Evolutionary conservation across 1,140 invertebrate species (phyloP).

Genomic region (Bathynomus jamesi): DNA sequence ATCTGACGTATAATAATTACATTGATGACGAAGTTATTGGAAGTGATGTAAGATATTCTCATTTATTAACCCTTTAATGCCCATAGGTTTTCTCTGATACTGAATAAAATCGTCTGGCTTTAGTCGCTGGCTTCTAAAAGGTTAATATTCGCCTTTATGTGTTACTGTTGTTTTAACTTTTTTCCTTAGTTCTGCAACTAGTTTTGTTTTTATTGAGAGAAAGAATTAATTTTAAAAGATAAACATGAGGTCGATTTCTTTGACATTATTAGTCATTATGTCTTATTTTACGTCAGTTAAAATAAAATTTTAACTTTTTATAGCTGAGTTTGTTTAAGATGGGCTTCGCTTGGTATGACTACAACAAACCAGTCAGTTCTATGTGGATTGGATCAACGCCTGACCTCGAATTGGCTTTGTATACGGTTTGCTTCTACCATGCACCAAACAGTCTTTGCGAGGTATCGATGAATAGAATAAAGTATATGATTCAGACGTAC

Average conservation of each 20-base stretch:
- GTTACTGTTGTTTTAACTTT: no score
- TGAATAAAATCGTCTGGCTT: no score
- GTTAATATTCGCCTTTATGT: no score
- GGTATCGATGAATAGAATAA: constrained; percentile 16
- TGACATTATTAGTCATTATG: background rate
- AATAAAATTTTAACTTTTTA: background rate
- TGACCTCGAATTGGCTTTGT: constrained; percentile 83
- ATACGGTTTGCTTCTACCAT: constrained; percentile 72
- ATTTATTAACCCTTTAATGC: no score
- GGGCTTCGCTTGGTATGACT: constrained; percentile 60
- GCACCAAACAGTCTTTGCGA: constrained; percentile 42
- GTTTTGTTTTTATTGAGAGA: background rate
- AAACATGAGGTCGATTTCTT: background rate
- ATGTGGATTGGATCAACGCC: constrained; percentile 86
- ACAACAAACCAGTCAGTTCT: constrained; percentile 65
- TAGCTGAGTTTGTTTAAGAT: background rate
- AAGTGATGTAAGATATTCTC: constrained; percentile 40
- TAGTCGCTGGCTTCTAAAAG: no score
- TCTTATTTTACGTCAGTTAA: background rate
- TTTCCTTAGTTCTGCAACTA: background rate
- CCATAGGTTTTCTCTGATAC: no score
- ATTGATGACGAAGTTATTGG: constrained; percentile 61
- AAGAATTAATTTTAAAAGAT: background rate
- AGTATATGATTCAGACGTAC: constrained; percentile 25
- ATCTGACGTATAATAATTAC: constrained; percentile 71